phyloP scores from a whole-genome alignment of 92 coral and sea anemone species.

The Phymanthus crucifer region DNA sequence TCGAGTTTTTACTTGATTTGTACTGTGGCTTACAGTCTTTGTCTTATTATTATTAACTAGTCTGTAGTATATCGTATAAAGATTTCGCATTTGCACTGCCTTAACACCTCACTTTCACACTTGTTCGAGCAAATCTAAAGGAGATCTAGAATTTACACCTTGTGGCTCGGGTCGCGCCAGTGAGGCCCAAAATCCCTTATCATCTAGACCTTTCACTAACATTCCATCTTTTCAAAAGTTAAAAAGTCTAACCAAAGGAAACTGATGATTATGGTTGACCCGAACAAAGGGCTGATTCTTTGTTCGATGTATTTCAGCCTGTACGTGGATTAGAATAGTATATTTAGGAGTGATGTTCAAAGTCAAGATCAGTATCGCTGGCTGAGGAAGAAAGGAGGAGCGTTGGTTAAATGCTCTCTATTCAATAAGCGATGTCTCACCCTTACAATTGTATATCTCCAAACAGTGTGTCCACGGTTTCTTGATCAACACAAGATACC shows the following conservation, averaged over 20 bases:
- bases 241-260: conserved; percentile 21
- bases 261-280: background rate
- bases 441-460: conserved; percentile 24
- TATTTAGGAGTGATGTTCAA: conserved; percentile 32
- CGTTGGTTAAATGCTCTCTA: conserved; percentile 46
- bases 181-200: conserved; percentile 40
- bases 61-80: conserved; percentile 74
- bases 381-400: conserved; percentile 59
- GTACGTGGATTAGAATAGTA: conserved; percentile 35
- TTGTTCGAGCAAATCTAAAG: conserved; percentile 70
- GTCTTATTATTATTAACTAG: conserved; percentile 67
- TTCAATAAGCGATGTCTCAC: conserved; percentile 29
- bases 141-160: conserved; percentile 79
- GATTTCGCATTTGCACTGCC: conserved; percentile 85
- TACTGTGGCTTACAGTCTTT: conserved; percentile 27
- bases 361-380: conserved; percentile 34
- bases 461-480: conserved; percentile 13
- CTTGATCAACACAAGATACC: conserved; percentile 4
- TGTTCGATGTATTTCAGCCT: conserved; percentile 23
- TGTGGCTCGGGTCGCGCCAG: conserved; percentile 29
- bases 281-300: conserved; percentile 25
- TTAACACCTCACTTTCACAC: conserved; percentile 88
- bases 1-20: conserved; percentile 32
- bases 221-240: conserved; percentile 20
- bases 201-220: conserved; percentile 12